These are phyloP conservation scores for Zapornia atra DNA, from an alignment of 2,113 vertebrate species.

Conservation along the genomic window DNA sequence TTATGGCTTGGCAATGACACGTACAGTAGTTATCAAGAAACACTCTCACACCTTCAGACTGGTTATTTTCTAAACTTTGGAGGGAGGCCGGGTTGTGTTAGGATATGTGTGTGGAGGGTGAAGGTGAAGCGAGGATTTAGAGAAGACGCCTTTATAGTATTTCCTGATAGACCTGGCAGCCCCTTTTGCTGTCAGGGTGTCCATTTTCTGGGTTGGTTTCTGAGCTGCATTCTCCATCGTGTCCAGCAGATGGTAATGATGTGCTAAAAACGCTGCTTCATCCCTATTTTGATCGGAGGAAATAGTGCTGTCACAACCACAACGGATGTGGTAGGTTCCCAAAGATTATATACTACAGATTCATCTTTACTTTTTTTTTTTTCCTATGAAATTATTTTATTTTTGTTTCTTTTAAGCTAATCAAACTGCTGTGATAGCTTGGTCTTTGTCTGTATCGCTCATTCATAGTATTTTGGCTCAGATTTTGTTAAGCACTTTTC, in stretches of 20 bases:
- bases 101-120: neutral
- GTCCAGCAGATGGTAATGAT: slow-evolving; percentile 46
- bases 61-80: neutral
- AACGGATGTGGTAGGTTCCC: neutral
- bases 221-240: neutral
- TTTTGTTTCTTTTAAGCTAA: neutral
- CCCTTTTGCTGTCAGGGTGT: neutral
- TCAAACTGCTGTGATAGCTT: neutral
- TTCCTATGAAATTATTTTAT: neutral
- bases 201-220: accelerated
- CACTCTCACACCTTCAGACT: neutral
- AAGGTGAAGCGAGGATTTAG: neutral
- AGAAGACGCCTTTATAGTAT: neutral
- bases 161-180: neutral
- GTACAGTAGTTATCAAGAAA: no score
- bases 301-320: neutral
- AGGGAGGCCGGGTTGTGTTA: neutral
- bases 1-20: accelerated
- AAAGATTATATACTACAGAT: neutral
- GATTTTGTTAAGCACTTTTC: neutral
- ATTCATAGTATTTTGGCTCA: neutral
- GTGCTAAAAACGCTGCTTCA: neutral
- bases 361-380: neutral
- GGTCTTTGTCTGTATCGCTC: neutral
- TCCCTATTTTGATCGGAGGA: neutral